phyloP scores from a whole-genome alignment of 2,888 invertebrate genomes.

The Spisula subtruncata region DNA sequence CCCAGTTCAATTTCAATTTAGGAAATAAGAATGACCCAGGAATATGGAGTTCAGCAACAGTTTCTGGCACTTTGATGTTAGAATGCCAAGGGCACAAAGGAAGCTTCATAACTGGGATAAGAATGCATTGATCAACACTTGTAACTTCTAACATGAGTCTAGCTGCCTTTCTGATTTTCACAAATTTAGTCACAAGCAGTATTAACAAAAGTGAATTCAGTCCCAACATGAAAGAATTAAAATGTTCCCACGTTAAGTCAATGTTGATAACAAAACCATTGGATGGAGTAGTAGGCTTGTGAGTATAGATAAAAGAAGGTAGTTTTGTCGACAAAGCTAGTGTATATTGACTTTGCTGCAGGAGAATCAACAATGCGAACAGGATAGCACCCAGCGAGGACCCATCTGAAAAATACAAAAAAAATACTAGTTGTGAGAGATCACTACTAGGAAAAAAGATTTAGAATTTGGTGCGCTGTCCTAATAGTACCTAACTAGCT shows the following conservation, averaged over 20 bases:
- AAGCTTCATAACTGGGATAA: neutral
- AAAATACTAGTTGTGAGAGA: constrained; percentile 9
- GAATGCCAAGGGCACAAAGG: neutral
- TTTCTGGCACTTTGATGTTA: neutral
- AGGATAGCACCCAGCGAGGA: constrained; percentile 35
- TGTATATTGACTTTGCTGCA: constrained; percentile 13
- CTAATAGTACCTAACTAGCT: constrained; percentile 49
- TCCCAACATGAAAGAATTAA: neutral
- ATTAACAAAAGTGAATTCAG: neutral
- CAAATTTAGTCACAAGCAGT: neutral
- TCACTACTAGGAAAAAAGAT: constrained; percentile 30
- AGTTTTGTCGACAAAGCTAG: neutral
- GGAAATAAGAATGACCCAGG: neutral
- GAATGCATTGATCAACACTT: neutral
- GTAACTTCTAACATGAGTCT: neutral
- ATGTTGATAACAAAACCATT: neutral
- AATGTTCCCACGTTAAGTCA: neutral
- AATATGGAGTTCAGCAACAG: neutral
- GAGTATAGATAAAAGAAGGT: constrained; percentile 50
- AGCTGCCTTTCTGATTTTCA: neutral
- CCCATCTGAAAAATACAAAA: constrained; percentile 36
- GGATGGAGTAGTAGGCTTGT: neutral
- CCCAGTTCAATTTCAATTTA: neutral
- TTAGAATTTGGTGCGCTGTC: constrained; percentile 41
- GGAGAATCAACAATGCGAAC: neutral